phyloP scores from a whole-genome alignment of 2,113 vertebrate genomes.

The Pangasianodon hypophthalmus region DNA sequence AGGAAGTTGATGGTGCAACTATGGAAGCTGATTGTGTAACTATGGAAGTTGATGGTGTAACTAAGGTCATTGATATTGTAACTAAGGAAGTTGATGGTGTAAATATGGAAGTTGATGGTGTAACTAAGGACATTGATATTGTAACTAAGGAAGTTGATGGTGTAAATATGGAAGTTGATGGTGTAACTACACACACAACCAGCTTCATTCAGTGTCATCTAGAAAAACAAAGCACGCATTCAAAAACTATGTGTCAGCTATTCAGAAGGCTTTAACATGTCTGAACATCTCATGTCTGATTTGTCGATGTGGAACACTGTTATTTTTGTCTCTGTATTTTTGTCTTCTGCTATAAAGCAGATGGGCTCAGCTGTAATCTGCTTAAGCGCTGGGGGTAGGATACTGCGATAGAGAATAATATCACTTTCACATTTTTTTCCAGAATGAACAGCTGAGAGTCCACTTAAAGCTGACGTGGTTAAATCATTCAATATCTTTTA shows the following conservation, averaged over 20 bases:
- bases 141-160: background rate
- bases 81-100: background rate
- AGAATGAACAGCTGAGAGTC: background rate
- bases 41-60: background rate
- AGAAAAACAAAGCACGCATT: background rate
- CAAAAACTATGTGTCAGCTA: conserved; percentile 12
- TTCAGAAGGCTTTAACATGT: background rate
- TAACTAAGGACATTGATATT: background rate
- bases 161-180: background rate
- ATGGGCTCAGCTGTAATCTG: conserved; percentile 31
- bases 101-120: background rate
- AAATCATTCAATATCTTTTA: background rate
- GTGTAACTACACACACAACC: background rate
- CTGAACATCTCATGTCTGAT: background rate
- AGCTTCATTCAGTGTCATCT: background rate
- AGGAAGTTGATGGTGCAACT: background rate
- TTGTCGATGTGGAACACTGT: background rate
- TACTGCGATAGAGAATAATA: background rate
- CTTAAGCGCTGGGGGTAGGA: background rate
- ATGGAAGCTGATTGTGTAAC: background rate
- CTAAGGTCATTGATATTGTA: background rate
- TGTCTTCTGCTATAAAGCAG: conserved; percentile 7
- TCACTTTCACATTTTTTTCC: background rate
- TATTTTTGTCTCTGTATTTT: conserved; percentile 12
- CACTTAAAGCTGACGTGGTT: background rate